Evolutionary conservation across 2,113 vertebrate species (phyloP).

Genomic region (Gallinago jamesoni): DNA sequence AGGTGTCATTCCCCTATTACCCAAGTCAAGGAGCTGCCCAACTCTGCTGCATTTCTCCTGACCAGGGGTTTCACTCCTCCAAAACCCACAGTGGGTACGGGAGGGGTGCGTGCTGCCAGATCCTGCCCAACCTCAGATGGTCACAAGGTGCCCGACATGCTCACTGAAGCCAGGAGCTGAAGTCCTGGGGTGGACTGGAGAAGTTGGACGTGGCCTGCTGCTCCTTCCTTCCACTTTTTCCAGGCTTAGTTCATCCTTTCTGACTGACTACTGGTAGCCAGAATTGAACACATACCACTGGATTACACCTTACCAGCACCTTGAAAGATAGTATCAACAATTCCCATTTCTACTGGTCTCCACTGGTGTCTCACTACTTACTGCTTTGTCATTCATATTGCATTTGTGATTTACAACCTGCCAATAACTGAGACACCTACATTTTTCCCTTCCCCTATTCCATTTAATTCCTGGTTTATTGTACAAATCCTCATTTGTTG

Average conservation of each 20-base stretch:
- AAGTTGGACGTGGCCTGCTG: not conserved
- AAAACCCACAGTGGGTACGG: not conserved
- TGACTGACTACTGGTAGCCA: not conserved
- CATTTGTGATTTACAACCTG: not conserved
- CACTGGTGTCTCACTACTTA: not conserved
- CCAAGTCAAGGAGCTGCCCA: not conserved
- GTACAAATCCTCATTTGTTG: not conserved
- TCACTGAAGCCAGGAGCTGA: not conserved
- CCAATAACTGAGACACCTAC: not conserved
- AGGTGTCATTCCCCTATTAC: not conserved
- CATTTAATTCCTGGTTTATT: not conserved
- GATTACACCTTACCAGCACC: not conserved
- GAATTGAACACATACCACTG: not conserved
- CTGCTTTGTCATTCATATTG: not conserved
- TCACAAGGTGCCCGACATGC: fast-evolving
- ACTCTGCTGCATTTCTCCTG: not conserved
- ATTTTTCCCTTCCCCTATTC: not conserved
- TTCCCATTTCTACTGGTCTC: not conserved
- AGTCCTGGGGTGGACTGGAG: not conserved
- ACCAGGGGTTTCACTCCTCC: not conserved
- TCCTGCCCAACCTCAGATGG: not conserved
- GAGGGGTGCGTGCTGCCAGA: not conserved
- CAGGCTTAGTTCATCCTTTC: not conserved
- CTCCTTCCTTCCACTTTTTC: not conserved
- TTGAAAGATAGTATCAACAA: not conserved